A percentile compares a stretch with the other conserved stretches of the same genome.
Conservation (phyloP, 2,797 vertebrate genomes). For the Brachymystax lenok region DNA sequence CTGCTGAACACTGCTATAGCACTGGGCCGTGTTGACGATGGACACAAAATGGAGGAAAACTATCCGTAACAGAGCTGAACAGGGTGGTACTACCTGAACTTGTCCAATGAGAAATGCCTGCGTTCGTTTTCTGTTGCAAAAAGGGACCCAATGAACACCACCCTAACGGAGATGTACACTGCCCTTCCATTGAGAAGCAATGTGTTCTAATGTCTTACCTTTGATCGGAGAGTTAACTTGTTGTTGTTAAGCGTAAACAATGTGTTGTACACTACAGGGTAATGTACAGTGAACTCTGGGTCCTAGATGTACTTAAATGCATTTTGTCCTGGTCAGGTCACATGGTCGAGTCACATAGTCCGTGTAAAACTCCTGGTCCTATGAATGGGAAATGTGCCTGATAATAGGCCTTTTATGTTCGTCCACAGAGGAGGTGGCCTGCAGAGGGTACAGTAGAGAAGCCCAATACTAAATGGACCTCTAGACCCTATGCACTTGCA, state of each 20-base stretch:
- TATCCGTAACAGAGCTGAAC: background rate
- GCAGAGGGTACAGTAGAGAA: slow-evolving; percentile 11
- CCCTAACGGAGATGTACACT: slow-evolving; percentile 44
- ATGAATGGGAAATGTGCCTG: slow-evolving; percentile 60
- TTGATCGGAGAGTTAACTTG: slow-evolving; percentile 68
- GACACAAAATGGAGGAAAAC: background rate
- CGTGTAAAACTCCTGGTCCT: slow-evolving; percentile 21
- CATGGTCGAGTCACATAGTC: background rate
- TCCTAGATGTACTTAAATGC: background rate
- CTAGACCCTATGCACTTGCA: background rate
- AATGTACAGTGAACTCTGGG: background rate
- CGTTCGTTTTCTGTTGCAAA: background rate
- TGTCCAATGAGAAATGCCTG: background rate
- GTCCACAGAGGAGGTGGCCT: slow-evolving; percentile 48
- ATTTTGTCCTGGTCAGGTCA: background rate
- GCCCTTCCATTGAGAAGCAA: slow-evolving; percentile 75
- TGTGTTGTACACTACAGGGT: slow-evolving; percentile 72
- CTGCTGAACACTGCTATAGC: slow-evolving; percentile 48
- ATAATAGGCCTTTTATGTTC: slow-evolving; percentile 64
- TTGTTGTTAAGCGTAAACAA: slow-evolving; percentile 71
- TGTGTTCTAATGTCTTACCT: slow-evolving; percentile 79
- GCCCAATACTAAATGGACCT: background rate
- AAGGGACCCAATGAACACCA: background rate
- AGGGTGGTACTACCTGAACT: background rate
- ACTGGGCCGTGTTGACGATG: slow-evolving; percentile 36